These are phyloP conservation scores for Lepilemur septentrionalis DNA, from an alignment of 2,797 vertebrate species.

Conservation along the genomic window DNA sequence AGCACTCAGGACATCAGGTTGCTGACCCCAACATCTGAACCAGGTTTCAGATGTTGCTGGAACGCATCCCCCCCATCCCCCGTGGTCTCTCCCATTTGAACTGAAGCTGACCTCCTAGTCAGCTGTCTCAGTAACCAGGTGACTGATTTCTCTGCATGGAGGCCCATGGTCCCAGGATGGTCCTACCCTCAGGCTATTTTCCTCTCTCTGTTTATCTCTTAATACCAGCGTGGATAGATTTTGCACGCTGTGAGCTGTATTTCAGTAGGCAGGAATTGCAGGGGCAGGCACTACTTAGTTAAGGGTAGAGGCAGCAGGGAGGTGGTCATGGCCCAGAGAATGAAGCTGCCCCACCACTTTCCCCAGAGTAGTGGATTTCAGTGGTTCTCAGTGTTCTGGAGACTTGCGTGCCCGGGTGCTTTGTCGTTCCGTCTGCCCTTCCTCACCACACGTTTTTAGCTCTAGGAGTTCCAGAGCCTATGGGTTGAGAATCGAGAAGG, in stretches of 20 bases:
- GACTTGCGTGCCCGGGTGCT: slow-evolving; percentile 48
- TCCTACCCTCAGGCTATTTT: slow-evolving; percentile 35
- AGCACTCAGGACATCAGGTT: slow-evolving; percentile 46
- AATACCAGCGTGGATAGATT: background rate
- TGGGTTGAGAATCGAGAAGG: slow-evolving; percentile 79
- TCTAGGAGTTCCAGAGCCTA: slow-evolving; percentile 80
- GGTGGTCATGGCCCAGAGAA: background rate
- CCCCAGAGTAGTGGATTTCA: slow-evolving; percentile 10
- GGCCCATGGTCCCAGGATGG: slow-evolving; percentile 56
- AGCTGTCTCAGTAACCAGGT: slow-evolving; percentile 62
- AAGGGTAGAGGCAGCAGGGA: slow-evolving; percentile 33
- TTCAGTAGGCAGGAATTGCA: background rate
- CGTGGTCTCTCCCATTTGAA: slow-evolving; percentile 53
- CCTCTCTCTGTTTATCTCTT: background rate
- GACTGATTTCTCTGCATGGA: slow-evolving; percentile 57
- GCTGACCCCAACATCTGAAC: slow-evolving; percentile 62
- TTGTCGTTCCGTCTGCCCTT: slow-evolving; percentile 69
- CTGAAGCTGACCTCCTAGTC: slow-evolving; percentile 60
- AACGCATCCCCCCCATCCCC: background rate
- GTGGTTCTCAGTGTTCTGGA: slow-evolving; percentile 50
- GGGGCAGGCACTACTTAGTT: background rate
- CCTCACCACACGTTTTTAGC: slow-evolving; percentile 79
- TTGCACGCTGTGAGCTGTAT: background rate
- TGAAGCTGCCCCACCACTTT: background rate
- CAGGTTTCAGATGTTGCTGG: slow-evolving; percentile 64